Conservation (phyloP, 1,140 invertebrate genomes). For the Bombus waltoni region DNA sequence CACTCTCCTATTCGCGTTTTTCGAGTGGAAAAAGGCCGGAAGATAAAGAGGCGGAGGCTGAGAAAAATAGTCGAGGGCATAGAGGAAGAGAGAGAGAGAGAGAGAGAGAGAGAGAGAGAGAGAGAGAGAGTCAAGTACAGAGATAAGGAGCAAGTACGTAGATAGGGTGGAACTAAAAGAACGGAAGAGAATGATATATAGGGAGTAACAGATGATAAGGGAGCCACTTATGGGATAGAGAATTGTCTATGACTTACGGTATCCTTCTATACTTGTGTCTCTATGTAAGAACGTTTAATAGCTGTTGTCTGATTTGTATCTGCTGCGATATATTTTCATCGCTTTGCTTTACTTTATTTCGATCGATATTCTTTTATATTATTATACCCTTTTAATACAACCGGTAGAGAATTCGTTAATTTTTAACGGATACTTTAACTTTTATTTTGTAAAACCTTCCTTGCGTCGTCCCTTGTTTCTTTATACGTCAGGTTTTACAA, state of each 20-base stretch:
- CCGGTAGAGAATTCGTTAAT: no score
- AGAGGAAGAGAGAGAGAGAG: neutral
- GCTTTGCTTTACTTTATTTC: neutral
- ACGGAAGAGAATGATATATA: constrained; percentile 3
- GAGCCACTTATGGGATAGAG: neutral
- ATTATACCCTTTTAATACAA: no score
- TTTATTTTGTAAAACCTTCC: no score
- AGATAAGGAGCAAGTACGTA: constrained; percentile 21
- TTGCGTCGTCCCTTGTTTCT: no score
- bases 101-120: no score
- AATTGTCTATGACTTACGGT: neutral
- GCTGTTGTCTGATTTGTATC: neutral
- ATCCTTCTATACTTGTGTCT: neutral
- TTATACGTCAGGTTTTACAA: no score
- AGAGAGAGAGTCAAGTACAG: constrained; percentile 1
- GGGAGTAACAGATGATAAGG: constrained; percentile 16
- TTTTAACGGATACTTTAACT: no score
- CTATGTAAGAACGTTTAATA: neutral
- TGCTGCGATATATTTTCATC: neutral
- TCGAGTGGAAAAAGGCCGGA: neutral
- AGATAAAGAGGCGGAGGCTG: neutral
- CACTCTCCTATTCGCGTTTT: neutral
- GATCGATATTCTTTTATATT: neutral
- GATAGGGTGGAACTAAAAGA: constrained; percentile 14
- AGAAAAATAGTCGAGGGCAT: constrained; percentile 3